Evolutionary conservation across 2,888 invertebrate species (phyloP).

Genomic region (Caenorhabditis macrosperma): DNA sequence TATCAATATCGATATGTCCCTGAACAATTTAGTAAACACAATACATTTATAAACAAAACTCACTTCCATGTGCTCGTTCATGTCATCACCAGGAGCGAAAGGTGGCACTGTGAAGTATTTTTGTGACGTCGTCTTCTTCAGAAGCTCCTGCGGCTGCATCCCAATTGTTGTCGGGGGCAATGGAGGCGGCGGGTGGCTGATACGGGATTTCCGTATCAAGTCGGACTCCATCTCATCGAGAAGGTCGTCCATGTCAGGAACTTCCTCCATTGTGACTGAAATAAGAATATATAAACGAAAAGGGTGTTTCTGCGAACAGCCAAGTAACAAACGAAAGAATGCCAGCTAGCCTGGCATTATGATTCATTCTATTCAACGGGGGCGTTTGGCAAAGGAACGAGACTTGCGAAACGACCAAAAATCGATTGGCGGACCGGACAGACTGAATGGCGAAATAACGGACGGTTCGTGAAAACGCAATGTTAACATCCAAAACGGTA

Average conservation of each 20-base stretch:
- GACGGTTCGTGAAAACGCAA: not conserved
- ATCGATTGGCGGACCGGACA: not conserved
- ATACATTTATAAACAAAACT: not conserved
- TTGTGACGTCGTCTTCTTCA: not conserved
- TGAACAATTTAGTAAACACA: not conserved
- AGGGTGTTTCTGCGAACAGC: too few relatives aligned
- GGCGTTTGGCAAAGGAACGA: too few relatives aligned
- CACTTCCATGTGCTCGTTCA: slow-evolving; percentile 40
- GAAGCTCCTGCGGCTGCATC: slow-evolving; percentile 27
- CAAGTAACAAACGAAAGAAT: too few relatives aligned
- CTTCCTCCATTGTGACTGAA: slow-evolving; percentile 59
- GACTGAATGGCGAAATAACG: not conserved
- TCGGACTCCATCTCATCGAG: slow-evolving; percentile 67
- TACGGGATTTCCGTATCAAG: slow-evolving; percentile 9
- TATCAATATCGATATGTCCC: slow-evolving; percentile 38
- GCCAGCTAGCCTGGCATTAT: too few relatives aligned
- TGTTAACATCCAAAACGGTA: slow-evolving; percentile 6
- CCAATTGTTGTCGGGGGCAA: slow-evolving; percentile 25
- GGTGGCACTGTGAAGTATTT: slow-evolving; percentile 13
- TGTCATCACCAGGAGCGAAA: not conserved
- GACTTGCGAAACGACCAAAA: not conserved
- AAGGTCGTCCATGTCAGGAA: slow-evolving; percentile 68
- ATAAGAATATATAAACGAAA: not conserved
- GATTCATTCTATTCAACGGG: too few relatives aligned
- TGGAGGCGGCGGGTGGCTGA: slow-evolving; percentile 12